These are phyloP conservation scores for Chelon labrosus DNA, from an alignment of 2,797 vertebrate species.

Conservation along the genomic window DNA sequence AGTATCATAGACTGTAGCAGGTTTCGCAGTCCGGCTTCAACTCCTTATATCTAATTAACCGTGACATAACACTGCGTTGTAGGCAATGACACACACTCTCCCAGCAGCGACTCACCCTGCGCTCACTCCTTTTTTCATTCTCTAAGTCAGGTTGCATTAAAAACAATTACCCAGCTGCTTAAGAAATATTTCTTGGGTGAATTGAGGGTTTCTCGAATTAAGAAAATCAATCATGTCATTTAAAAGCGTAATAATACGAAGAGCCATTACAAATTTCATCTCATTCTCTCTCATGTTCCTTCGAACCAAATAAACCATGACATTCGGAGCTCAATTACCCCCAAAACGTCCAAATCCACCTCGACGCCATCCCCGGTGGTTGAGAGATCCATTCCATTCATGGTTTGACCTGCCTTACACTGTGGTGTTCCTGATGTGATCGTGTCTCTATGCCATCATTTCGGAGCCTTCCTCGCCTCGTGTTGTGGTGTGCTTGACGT, in stretches of 20 bases:
- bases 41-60: conserved; percentile 42
- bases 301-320: conserved; percentile 41
- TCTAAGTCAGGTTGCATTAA: not conserved
- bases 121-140: not conserved
- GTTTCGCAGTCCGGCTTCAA: conserved; percentile 34
- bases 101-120: conserved; percentile 17
- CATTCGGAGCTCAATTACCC: conserved; percentile 40
- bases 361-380: conserved; percentile 23
- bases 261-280: conserved; percentile 48
- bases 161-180: conserved; percentile 6
- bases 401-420: conserved; percentile 59
- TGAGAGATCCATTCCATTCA: conserved; percentile 61
- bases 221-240: conserved; percentile 13
- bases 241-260: conserved; percentile 40
- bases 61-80: conserved; percentile 31
- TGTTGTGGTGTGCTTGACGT: conserved; percentile 84
- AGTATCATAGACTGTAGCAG: conserved; percentile 38
- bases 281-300: conserved; percentile 36
- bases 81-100: conserved; percentile 33
- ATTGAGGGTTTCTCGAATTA: conserved; percentile 7
- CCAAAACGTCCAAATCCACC: conserved; percentile 29
- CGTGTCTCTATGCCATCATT: conserved; percentile 68
- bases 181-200: not conserved
- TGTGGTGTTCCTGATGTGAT: conserved; percentile 61
- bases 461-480: conserved; percentile 51